Conservation (phyloP, 2,113 vertebrate species). For the Paralichthys olivaceus region DNA sequence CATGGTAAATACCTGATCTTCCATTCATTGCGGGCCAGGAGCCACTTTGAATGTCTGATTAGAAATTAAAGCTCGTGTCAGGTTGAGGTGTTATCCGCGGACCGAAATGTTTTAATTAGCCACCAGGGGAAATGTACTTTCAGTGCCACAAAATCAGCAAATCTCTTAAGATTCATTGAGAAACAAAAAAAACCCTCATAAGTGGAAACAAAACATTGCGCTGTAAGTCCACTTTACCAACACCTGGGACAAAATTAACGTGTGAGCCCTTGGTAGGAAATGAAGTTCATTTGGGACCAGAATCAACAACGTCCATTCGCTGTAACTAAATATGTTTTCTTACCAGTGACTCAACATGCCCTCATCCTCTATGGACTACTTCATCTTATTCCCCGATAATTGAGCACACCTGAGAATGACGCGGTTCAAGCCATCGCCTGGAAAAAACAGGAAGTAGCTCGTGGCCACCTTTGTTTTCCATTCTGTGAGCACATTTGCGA, state of each 20-base stretch:
- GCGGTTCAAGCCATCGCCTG: constrained; percentile 23
- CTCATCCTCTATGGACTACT: constrained; percentile 47
- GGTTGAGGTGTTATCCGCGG: constrained; percentile 71
- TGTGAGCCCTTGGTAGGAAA: constrained; percentile 32
- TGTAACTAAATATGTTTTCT: constrained; percentile 50
- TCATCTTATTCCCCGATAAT: constrained; percentile 45
- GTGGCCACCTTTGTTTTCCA: constrained; percentile 25
- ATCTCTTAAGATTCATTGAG: constrained; percentile 44
- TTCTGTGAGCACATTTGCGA: constrained; percentile 6
- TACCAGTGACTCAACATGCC: constrained; percentile 57
- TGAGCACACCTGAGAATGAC: constrained; percentile 57
- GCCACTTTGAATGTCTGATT: constrained; percentile 76
- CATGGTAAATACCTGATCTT: constrained; percentile 76
- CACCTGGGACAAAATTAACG: constrained; percentile 60
- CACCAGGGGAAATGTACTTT: constrained; percentile 56
- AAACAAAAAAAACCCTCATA: constrained; percentile 27
- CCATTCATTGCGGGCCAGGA: constrained; percentile 65
- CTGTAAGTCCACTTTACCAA: constrained; percentile 50
- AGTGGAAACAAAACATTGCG: constrained; percentile 56
- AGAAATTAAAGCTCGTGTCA: constrained; percentile 76
- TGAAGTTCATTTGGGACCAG: constrained; percentile 35
- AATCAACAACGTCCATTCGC: constrained; percentile 29
- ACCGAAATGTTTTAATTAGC: constrained; percentile 63
- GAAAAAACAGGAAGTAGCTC: constrained; percentile 56
- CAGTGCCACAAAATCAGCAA: constrained; percentile 51